Evolutionary conservation across 2,888 invertebrate genomes (phyloP).

Genomic region (Eutolmus rufibarbis): DNA sequence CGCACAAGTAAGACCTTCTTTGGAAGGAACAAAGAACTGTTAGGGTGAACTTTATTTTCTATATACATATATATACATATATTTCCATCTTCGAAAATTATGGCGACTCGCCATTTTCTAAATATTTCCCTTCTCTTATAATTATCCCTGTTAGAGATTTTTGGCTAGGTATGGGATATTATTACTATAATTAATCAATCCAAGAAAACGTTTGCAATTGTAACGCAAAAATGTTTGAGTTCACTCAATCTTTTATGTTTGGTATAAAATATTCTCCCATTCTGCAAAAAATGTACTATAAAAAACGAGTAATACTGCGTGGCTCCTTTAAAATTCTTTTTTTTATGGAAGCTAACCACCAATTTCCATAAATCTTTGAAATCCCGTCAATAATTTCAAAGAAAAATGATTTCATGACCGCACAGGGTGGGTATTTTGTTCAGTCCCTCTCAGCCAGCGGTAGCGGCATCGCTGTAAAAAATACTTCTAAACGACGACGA

Average conservation of each 20-base stretch:
- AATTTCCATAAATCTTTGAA: conserved; percentile 5
- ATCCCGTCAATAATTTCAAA: conserved; percentile 11
- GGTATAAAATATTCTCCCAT: neutral
- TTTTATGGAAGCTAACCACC: neutral
- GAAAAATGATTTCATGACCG: conserved; percentile 11
- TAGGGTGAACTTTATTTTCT: too few species aligned
- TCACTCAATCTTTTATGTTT: neutral
- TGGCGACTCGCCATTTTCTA: too few species aligned
- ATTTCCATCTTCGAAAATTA: too few species aligned
- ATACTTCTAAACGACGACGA: neutral
- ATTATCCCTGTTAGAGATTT: too few species aligned
- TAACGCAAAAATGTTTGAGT: too few species aligned
- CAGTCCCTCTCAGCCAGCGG: neutral
- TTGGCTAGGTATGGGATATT: too few species aligned
- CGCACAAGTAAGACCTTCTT: too few species aligned
- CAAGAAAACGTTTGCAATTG: too few species aligned
- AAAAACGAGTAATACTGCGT: neutral
- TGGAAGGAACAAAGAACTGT: too few species aligned
- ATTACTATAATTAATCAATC: too few species aligned
- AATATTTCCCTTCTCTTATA: too few species aligned
- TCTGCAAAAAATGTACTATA: neutral
- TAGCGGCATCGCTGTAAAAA: neutral
- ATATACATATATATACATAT: too few species aligned
- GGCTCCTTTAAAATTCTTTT: neutral
- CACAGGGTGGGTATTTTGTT: neutral